Evolutionary conservation across 1,140 invertebrate genomes (phyloP), one percentile per base, ranked within the genome.

Genomic region (Drosophila lacertosa): DNA sequence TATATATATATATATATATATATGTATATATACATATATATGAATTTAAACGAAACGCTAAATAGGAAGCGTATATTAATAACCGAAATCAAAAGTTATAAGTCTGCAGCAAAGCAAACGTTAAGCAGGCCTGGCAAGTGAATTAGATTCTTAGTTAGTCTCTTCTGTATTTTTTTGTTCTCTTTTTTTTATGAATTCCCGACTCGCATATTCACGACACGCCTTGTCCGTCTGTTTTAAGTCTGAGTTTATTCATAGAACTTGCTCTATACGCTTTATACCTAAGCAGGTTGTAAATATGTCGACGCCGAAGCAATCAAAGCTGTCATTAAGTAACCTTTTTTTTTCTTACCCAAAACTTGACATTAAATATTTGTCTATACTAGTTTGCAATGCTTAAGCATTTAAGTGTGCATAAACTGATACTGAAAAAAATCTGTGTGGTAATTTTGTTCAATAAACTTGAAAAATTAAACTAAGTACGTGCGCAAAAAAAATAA

Each of bases 71-170:
- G 65, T 70, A 74, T 75, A 64, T 65, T 39, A 66, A 73, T 69
- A 63, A 86, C 77, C 60, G 64, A 72, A 84, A 84, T 84, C 81
- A 84, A 84, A 83, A 50, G 44, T 22, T 18, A 67, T 66, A 57
- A 44, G 55, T 71, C 67, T 74, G 72, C 67, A 22, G 59, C 37
- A 42, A 39, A 60, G 35, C 37, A 33, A 58, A 57, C 65, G 37
- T 26, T 32, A 39, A 57, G 54, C 44, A 57, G 40, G 57, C 57
- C 65, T 58, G 54, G 65, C 80, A 71, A 79, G 66, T 70, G 76
- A 84, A 70, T 70, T 72, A 79, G 54, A 59, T 72, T 53, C 65
- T 82, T 82, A 83, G 44, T 84, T 32, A 48, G 24, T 16, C 7
- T 48, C 6, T 26, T 29, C 24, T 29, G 45, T 48, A 16, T 24